Conservation (phyloP, 2,797 vertebrate species). For the Bovichtus variegatus region DNA sequence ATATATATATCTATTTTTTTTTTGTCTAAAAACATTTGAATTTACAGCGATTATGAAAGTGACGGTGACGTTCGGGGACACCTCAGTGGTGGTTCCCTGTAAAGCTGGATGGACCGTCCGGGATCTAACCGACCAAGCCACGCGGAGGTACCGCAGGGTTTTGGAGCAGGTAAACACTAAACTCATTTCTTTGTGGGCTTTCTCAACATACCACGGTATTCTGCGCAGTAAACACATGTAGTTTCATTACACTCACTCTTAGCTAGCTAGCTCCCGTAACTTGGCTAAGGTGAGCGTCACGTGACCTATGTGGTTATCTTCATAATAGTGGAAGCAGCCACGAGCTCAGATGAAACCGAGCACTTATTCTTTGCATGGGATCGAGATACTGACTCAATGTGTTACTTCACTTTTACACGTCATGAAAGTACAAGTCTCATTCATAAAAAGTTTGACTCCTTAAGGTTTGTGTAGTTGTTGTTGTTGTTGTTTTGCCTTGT, state of each 20-base stretch:
- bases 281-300: conserved; percentile 36
- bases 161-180: conserved; percentile 88
- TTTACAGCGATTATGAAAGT: conserved; percentile 88
- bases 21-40: neutral
- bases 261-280: neutral
- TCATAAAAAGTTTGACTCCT: neutral
- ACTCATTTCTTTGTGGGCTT: rapidly evolving
- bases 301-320: conserved; percentile 24
- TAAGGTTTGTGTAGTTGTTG: too few species aligned
- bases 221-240: rapidly evolving
- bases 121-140: conserved; percentile 91
- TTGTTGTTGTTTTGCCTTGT: too few species aligned
- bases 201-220: rapidly evolving
- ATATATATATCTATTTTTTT: too few species aligned
- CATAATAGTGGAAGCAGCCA: neutral
- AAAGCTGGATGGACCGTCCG: conserved; percentile 89
- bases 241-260: neutral
- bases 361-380: too few species aligned
- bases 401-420: neutral
- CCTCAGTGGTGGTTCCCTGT: conserved; percentile 93
- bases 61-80: conserved; percentile 92
- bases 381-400: neutral
- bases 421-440: neutral
- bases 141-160: conserved; percentile 90
- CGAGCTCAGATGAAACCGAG: neutral